These are phyloP conservation scores for Junonia oenone DNA, from an alignment of 2,888 invertebrate species.

Conservation along the genomic window DNA sequence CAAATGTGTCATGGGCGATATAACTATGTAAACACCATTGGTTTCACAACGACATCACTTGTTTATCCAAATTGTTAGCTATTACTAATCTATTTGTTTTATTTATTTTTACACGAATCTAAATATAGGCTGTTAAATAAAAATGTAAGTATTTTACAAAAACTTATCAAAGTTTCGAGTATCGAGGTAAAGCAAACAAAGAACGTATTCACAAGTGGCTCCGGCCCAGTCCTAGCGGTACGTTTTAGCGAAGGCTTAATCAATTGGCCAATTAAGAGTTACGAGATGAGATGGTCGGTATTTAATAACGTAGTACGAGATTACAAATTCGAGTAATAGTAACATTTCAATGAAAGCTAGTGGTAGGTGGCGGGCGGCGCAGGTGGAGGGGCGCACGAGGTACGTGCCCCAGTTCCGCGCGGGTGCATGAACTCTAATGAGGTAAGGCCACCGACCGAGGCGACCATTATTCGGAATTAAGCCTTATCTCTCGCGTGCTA, in stretches of 20 bases:
- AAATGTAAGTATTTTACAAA: neutral
- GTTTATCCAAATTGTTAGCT: neutral
- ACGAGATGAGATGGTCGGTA: conserved; percentile 22
- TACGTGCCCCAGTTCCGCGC: conserved; percentile 77
- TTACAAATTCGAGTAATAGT: conserved; percentile 50
- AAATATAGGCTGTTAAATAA: too few relatives aligned
- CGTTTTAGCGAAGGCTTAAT: conserved; percentile 19
- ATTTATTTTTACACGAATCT: neutral
- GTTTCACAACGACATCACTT: neutral
- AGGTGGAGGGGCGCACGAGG: conserved; percentile 53
- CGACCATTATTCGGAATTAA: conserved; percentile 46
- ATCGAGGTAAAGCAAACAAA: neutral
- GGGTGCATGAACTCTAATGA: conserved; percentile 79
- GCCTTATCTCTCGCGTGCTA: conserved; percentile 46
- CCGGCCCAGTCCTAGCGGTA: neutral
- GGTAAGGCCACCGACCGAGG: conserved; percentile 79
- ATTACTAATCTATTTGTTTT: neutral
- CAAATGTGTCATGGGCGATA: conserved; percentile 25
- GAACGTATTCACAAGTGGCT: neutral
- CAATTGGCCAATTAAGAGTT: conserved; percentile 30
- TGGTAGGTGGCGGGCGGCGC: conserved; percentile 62
- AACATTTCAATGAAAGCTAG: conserved; percentile 72
- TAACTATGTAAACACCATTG: conserved; percentile 4
- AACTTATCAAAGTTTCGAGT: neutral
- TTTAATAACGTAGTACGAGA: conserved; percentile 38